phyloP scores from a whole-genome alignment of 1,140 invertebrate species.

The Apis cerana region DNA sequence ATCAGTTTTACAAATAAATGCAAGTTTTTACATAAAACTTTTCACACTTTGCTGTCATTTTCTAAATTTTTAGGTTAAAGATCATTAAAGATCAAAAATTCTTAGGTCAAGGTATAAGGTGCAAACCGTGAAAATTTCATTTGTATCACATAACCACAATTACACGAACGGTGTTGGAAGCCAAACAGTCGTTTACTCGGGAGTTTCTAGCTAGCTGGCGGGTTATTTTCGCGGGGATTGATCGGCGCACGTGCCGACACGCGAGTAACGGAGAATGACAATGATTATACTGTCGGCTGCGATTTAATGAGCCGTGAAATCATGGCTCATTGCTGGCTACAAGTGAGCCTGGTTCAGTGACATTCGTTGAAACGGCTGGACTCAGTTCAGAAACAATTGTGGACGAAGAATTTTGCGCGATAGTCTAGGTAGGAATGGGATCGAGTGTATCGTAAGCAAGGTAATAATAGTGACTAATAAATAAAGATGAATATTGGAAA shows the following conservation, averaged over 20 bases:
- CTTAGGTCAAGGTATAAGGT: too few relatives aligned
- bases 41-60: neutral
- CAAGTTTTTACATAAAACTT: too few relatives aligned
- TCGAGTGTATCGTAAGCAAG: neutral
- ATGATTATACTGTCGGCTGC: constrained; percentile 46
- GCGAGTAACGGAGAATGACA: constrained; percentile 43
- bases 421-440: neutral
- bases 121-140: neutral
- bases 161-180: neutral
- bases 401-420: neutral
- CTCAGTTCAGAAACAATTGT: neutral
- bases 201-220: neutral
- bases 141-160: neutral
- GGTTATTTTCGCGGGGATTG: constrained; percentile 43
- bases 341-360: constrained; percentile 15
- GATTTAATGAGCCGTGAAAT: constrained; percentile 48
- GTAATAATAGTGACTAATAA: too few relatives aligned
- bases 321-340: constrained; percentile 35
- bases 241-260: constrained; percentile 35
- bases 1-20: too few relatives aligned
- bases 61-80: too few relatives aligned
- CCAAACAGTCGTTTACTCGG: neutral
- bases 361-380: neutral
- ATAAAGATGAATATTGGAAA: too few relatives aligned
- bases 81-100: too few relatives aligned